Evolutionary conservation across 2,113 vertebrate genomes (phyloP).

Genomic region (Silurus asotus): DNA sequence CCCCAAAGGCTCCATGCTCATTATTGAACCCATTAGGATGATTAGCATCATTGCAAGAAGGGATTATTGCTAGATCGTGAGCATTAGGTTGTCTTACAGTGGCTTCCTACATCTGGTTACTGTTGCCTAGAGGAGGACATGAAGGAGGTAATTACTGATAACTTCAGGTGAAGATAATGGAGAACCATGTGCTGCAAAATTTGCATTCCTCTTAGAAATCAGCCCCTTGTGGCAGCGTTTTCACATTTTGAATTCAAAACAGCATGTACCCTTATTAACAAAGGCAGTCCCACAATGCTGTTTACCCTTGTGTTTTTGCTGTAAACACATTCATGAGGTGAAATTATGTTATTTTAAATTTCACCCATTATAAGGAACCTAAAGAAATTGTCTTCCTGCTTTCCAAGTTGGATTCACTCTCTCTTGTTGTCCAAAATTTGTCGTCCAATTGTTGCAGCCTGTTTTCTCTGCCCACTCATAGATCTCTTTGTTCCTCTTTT

Average conservation of each 20-base stretch:
- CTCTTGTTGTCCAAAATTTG: not conserved
- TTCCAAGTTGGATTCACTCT: not conserved
- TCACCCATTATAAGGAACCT: not conserved
- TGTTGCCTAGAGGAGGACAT: conserved; percentile 50
- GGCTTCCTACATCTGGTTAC: conserved; percentile 62
- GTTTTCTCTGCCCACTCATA: not conserved
- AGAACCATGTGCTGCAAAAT: not conserved
- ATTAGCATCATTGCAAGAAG: conserved; percentile 61
- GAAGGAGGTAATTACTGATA: conserved; percentile 62
- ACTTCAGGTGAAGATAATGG: conserved; percentile 46
- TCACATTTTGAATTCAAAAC: not conserved
- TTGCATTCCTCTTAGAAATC: not conserved
- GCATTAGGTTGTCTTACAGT: conserved; percentile 40
- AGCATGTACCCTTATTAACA: not conserved
- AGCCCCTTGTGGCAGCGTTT: not conserved
- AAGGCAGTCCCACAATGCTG: not conserved
- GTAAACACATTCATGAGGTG: not conserved
- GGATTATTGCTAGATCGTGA: conserved; percentile 51
- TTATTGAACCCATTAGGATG: conserved; percentile 35
- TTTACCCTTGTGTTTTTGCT: not conserved
- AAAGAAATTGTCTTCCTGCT: not conserved
- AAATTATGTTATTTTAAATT: not conserved
- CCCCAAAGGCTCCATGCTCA: conserved; percentile 3
- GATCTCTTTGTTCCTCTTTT: not conserved
- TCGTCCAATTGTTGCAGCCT: not conserved